phyloP scores from a whole-genome alignment of 2,888 invertebrate species.

The Tenthredo notha region DNA sequence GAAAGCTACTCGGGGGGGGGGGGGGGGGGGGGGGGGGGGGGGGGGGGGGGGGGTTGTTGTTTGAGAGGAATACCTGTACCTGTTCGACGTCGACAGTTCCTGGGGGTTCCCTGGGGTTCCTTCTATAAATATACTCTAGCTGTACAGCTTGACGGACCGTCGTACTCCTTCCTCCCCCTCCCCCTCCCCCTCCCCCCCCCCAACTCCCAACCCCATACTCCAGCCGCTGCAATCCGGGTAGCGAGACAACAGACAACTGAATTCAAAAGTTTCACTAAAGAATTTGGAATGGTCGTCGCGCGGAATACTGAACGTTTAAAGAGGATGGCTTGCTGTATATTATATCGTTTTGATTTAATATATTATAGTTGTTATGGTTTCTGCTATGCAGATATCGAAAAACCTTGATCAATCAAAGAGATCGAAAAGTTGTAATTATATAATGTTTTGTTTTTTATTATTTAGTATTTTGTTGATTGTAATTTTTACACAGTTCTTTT shows the following conservation, averaged over 20 bases:
- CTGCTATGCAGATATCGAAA: not conserved
- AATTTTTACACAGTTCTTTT: not conserved
- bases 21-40: too few relatives aligned
- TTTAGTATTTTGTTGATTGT: not conserved
- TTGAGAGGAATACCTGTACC: constrained; percentile 16
- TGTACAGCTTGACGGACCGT: not conserved
- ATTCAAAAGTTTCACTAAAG: constrained; percentile 46
- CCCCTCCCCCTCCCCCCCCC: not conserved
- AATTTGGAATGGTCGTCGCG: constrained; percentile 44
- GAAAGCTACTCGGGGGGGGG: not conserved
- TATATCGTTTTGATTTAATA: constrained; percentile 11
- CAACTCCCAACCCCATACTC: not conserved
- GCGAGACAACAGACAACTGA: constrained; percentile 45
- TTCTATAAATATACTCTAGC: not conserved
- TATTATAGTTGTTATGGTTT: not conserved
- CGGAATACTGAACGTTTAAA: constrained; percentile 48
- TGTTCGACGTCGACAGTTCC: constrained; percentile 32
- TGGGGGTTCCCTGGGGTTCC: constrained; percentile 9
- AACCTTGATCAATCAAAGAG: not conserved
- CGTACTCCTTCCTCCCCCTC: not conserved
- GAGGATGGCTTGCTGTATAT: constrained; percentile 19
- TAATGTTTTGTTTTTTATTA: not conserved
- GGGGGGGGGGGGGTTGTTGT: not conserved
- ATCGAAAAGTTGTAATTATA: not conserved
- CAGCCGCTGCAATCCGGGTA: not conserved